Evolutionary conservation across 2,797 vertebrate genomes (phyloP), one percentile per base, ranked within the genome.

Genomic region (Poecile montanus): DNA sequence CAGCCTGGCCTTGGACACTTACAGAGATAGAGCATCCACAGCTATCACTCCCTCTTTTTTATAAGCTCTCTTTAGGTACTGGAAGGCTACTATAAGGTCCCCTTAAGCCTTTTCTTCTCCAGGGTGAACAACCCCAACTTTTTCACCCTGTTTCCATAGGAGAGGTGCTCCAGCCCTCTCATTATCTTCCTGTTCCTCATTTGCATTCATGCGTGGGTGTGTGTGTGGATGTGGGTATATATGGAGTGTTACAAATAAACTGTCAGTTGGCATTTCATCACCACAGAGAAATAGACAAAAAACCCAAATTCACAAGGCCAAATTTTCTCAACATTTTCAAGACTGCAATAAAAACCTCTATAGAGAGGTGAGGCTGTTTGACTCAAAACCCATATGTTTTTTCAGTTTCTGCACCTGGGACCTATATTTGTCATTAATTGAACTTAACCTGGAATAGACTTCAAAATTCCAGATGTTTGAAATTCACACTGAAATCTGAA

Each of bases 221-320:
- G 13, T 13, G 22, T 22, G 16, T 58, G 3, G 21, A 40, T 13
- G 4, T 75, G 54, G 16, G 17, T 90, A 16, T 68, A 72, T 63
- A 66, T 27, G 9, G 22, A 74, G 26, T 13, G 8, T 68, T 48
- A 50, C 9, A 63, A 50, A 34, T 48, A 44, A 88, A 40, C 44
- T 67, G 16, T 42, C 54, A 45, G 48, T 22, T 19, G 6, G 44
- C 53, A 73, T 62, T 94, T 79, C 34, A 17, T 87, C 50, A 58
- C 42, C 21, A 48, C 61, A 73, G 85, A 78, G 54, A 74, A 81
- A 51, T 72, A 90, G 95, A 91, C 54, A 94, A 81, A 95, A 87
- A n/a, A 0, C 4, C 14, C 40, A 63, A 66, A 60, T 18, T 91
- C 36, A 23, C 40, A 32, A 30, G 71, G 54, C 53, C 45, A 74